Percentiles rank a stretch among this genome's conserved stretches.
phyloP scores from a whole-genome alignment of 30 jellyfish, hydroid and myxozoan species.

The Aurelia aurita complex sp. Pacific region DNA sequence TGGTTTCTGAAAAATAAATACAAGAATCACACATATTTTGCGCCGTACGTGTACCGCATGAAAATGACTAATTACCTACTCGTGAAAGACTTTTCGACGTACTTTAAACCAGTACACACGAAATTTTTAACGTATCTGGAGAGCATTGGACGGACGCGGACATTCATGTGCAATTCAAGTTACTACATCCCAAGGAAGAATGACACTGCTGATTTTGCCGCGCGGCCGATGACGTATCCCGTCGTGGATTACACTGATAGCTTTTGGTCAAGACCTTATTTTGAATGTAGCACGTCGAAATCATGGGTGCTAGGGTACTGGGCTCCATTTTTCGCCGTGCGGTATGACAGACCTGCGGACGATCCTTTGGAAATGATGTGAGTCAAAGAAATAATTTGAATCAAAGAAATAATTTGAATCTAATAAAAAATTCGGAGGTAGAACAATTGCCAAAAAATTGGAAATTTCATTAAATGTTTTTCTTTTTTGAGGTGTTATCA shows the following conservation, averaged over 20 bases:
- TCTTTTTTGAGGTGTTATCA: no score
- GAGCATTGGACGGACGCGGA: conserved; percentile 33
- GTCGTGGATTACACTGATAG: conserved; percentile 61
- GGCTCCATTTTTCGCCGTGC: conserved; percentile 56
- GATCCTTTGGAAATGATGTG: conserved; percentile 54
- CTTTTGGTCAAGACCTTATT: conserved; percentile 72
- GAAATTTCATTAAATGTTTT: no score
- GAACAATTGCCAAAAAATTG: no score
- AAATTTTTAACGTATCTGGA: conserved; percentile 40
- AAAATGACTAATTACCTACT: conserved; percentile 14
- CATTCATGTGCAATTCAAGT: conserved; percentile 52
- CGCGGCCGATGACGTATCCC: conserved; percentile 51
- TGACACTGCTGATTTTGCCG: conserved; percentile 23
- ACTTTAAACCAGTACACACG: conserved; percentile 61
- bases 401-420: no score
- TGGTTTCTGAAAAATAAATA: conserved; percentile 38
- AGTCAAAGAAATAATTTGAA: not conserved
- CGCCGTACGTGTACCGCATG: conserved; percentile 66
- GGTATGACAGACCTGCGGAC: conserved; percentile 53
- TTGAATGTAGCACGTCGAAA: conserved; percentile 63
- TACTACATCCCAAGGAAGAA: conserved; percentile 50
- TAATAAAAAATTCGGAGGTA: no score
- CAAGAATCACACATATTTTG: conserved; percentile 44
- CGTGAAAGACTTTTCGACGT: conserved; percentile 42
- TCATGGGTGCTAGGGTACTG: conserved; percentile 62